A percentile compares a stretch with the other conserved stretches of the same genome.
These are phyloP conservation scores for Acanthopleura granulata DNA, from an alignment of 2,888 invertebrate species.

Conservation along the genomic window DNA sequence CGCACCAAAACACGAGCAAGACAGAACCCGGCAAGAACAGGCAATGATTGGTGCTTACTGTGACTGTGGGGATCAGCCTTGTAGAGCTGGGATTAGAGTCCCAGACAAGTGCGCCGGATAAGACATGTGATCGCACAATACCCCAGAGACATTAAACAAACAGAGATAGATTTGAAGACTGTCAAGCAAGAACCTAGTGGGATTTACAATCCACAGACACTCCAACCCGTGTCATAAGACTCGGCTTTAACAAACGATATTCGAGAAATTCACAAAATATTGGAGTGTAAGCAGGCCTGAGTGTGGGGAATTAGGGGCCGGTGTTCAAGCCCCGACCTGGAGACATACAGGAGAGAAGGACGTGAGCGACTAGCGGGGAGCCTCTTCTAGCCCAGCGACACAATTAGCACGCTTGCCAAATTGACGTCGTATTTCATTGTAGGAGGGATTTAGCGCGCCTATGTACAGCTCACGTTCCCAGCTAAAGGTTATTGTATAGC, in stretches of 20 bases:
- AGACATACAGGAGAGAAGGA: not conserved
- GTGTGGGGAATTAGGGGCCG: not conserved
- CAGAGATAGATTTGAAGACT: not conserved
- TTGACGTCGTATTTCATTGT: not conserved
- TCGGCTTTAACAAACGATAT: constrained; percentile 12
- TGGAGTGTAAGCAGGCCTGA: not conserved
- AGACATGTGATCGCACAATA: not conserved
- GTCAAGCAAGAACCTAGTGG: not conserved
- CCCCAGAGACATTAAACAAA: not conserved
- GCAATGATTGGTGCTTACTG: too few species aligned
- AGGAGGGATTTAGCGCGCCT: not conserved
- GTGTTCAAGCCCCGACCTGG: not conserved
- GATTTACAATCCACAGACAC: not conserved
- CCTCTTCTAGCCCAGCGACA: not conserved
- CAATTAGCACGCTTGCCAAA: not conserved
- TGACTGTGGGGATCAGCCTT: too few species aligned
- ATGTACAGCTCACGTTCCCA: not conserved
- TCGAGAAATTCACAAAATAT: constrained; percentile 18
- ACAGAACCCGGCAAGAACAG: too few species aligned
- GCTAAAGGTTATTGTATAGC: not conserved
- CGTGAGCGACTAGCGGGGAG: not conserved
- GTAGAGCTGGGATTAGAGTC: too few species aligned
- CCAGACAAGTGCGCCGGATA: not conserved
- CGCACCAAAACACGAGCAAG: too few species aligned
- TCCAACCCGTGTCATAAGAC: constrained; percentile 1